Evolutionary conservation across 2,113 vertebrate species (phyloP).

Genomic region (Ceuthmochares aereus): DNA sequence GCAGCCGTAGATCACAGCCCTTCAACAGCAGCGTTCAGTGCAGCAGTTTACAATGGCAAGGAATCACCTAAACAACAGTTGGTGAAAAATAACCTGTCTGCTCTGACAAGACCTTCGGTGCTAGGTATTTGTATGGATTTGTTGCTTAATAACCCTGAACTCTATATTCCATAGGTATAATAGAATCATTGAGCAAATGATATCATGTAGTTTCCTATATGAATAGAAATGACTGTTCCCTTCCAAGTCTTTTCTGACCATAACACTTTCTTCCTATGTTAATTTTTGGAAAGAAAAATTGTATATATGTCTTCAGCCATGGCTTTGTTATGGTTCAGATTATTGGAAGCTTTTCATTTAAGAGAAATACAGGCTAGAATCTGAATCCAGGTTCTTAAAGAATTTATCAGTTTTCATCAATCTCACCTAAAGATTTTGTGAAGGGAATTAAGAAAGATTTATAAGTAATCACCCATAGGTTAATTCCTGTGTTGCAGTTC

Average conservation of each 20-base stretch:
- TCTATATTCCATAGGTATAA: neutral
- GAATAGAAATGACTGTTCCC: neutral
- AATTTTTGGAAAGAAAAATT: neutral
- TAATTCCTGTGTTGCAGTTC: neutral
- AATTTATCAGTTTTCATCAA: neutral
- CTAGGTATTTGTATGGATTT: constrained; percentile 75
- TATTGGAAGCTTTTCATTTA: neutral
- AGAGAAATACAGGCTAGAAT: neutral
- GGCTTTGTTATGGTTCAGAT: neutral
- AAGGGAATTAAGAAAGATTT: neutral
- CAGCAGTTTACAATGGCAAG: constrained; percentile 81
- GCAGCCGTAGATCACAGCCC: constrained; percentile 68
- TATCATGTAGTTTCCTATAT: neutral
- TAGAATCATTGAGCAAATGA: neutral
- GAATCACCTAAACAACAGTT: constrained; percentile 80
- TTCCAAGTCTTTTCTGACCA: neutral
- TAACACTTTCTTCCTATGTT: neutral
- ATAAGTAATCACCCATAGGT: neutral
- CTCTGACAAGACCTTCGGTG: constrained; percentile 76
- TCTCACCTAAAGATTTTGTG: neutral
- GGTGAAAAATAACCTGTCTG: constrained; percentile 66
- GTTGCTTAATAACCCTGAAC: neutral
- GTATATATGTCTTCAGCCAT: neutral
- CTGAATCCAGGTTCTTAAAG: neutral
- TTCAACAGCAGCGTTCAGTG: constrained; percentile 45